A percentile compares a stretch with the other conserved stretches of the same genome.
These are phyloP conservation scores for Eublepharis macularius DNA, from an alignment of 2,113 vertebrate genomes.

Conservation along the genomic window DNA sequence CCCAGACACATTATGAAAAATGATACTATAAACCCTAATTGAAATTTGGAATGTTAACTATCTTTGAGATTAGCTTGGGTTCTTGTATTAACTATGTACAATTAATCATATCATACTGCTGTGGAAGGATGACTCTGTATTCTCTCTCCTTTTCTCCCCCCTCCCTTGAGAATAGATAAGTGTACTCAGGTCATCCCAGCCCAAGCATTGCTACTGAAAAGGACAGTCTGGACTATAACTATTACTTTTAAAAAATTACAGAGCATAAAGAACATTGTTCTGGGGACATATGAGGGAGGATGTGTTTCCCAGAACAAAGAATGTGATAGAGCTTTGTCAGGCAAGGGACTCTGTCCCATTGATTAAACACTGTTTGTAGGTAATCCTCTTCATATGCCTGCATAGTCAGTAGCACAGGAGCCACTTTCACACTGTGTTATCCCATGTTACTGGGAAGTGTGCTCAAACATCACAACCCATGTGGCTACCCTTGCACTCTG, in stretches of 20 bases:
- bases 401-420: background rate
- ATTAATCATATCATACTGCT: slow-evolving; percentile 2
- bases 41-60: background rate
- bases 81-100: background rate
- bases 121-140: background rate
- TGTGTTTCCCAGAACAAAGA: background rate
- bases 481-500: background rate
- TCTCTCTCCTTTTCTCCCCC: background rate
- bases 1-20: background rate
- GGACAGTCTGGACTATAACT: background rate
- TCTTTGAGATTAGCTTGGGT: background rate
- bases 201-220: background rate
- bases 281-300: background rate
- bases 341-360: background rate
- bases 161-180: background rate
- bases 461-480: background rate
- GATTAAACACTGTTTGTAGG: background rate
- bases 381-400: background rate
- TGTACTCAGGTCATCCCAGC: background rate
- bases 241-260: background rate
- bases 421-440: background rate
- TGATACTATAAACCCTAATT: background rate
- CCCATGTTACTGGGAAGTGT: background rate
- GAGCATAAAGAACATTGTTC: background rate
- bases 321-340: background rate